phyloP scores from a whole-genome alignment of 2,113 vertebrate genomes.

The western clawed frog (Xenopus tropicalis) region UCB_Xtro_10.0 CM004445.2:82763001-82763500 shows the following conservation, averaged over 20 bases:
- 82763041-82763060: not conserved
- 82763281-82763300: not conserved
- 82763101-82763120: not conserved
- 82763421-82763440: not conserved
- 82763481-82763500: not conserved
- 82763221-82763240: not conserved
- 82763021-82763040: not conserved
- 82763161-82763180: not conserved
- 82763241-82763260: conserved; percentile 16
- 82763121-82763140: not conserved
- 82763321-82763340: not conserved
- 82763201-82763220: conserved; percentile 5
- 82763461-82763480: not conserved
- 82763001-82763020: not conserved
- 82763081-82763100: not conserved
- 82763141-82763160: not conserved
- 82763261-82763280: not conserved
- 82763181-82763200: conserved; percentile 10
- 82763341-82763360: not conserved
- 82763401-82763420: not conserved
- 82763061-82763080: not conserved
- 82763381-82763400: not conserved
- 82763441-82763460: not conserved
- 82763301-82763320: not conserved
- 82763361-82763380: not conserved